Conservation (phyloP, 2,797 vertebrate genomes). For the Myripristis jacobus region DNA sequence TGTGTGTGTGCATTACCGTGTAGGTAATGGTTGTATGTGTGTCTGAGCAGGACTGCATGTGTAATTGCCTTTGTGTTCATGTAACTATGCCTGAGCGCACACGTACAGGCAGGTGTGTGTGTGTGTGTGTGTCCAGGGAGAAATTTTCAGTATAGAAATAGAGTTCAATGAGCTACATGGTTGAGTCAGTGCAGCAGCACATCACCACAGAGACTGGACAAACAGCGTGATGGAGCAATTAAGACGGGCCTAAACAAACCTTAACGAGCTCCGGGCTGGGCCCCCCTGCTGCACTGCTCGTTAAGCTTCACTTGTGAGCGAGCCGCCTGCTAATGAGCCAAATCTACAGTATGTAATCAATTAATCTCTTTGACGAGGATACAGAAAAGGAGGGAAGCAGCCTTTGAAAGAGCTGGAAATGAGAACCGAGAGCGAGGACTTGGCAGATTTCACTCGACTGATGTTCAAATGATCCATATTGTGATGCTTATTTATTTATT, state of each 20-base stretch:
- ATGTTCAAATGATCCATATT: not conserved
- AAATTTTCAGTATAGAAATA: not conserved
- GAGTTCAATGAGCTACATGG: constrained; percentile 10
- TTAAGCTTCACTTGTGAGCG: constrained; percentile 62
- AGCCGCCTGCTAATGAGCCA: constrained; percentile 65
- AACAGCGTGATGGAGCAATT: constrained; percentile 55
- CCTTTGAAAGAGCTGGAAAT: constrained; percentile 21
- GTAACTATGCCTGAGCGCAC: not conserved
- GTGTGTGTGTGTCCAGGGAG: not conserved
- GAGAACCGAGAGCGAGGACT: not conserved
- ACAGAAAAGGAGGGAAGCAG: constrained; percentile 11
- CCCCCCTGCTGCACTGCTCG: constrained; percentile 33
- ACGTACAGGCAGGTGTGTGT: not conserved
- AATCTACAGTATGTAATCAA: constrained; percentile 60
- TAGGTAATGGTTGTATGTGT: not conserved
- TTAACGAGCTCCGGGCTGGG: constrained; percentile 50
- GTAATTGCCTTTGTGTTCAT: not conserved
- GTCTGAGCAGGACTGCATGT: not conserved
- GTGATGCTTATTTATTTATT: constrained; percentile 7
- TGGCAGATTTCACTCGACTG: constrained; percentile 9
- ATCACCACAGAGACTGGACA: constrained; percentile 48
- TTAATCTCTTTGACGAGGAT: constrained; percentile 67
- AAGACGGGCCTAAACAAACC: constrained; percentile 41
- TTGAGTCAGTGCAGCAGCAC: constrained; percentile 22
- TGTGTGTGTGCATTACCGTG: not conserved